Conservation (phyloP, 1,140 invertebrate genomes). For the Macrocentrus cingulum region DNA sequence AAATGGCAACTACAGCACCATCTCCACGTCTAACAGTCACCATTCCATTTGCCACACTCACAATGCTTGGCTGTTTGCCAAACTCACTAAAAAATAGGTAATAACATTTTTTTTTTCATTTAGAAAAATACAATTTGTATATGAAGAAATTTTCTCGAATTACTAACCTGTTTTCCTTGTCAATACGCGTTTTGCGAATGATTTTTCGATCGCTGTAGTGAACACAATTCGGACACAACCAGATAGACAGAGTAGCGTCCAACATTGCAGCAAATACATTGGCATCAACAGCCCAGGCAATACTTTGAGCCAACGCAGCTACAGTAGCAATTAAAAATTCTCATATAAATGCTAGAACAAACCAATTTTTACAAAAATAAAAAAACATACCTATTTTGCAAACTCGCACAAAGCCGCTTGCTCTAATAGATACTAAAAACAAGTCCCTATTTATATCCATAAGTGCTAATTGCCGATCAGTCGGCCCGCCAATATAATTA, state of each 20-base stretch:
- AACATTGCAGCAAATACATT: slow-evolving; percentile 85
- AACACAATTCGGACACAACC: slow-evolving; percentile 74
- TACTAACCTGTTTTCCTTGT: slow-evolving; percentile 68
- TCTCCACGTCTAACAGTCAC: slow-evolving; percentile 74
- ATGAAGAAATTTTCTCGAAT: no score
- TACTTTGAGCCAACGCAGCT: slow-evolving; percentile 77
- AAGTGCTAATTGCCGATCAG: slow-evolving; percentile 74
- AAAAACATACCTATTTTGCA: slow-evolving; percentile 82
- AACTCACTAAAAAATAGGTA: slow-evolving; percentile 67
- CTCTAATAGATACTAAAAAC: slow-evolving; percentile 71
- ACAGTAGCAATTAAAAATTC: slow-evolving; percentile 31
- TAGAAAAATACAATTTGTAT: no score
- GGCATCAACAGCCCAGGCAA: slow-evolving; percentile 80
- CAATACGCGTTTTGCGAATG: slow-evolving; percentile 64
- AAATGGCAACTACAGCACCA: slow-evolving; percentile 66
- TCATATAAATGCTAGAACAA: no score
- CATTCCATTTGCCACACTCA: slow-evolving; percentile 78
- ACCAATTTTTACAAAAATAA: no score
- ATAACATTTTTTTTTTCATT: no score
- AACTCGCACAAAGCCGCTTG: slow-evolving; percentile 66
- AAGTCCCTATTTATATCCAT: slow-evolving; percentile 83
- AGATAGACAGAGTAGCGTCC: slow-evolving; percentile 80
- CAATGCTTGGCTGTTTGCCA: slow-evolving; percentile 76
- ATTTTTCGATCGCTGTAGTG: slow-evolving; percentile 72
- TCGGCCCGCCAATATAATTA: slow-evolving; percentile 73